Conservation (phyloP, 2,888 invertebrate genomes). For the Hypselothyrea guttata region DNA sequence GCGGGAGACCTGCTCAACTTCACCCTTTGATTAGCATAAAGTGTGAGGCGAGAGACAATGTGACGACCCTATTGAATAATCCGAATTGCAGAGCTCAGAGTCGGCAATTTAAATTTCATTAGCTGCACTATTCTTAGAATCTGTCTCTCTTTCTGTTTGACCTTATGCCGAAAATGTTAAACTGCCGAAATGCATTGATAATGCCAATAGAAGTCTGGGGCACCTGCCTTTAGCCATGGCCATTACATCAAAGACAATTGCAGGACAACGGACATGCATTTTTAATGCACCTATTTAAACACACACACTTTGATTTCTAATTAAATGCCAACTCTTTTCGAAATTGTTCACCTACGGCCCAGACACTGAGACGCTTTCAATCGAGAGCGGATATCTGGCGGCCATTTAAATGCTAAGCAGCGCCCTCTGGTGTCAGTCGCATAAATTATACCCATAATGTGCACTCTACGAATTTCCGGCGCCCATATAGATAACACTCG, state of each 20-base stretch:
- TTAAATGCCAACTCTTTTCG: conserved; percentile 68
- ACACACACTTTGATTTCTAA: conserved; percentile 65
- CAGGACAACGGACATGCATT: conserved; percentile 53
- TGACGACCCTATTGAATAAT: conserved; percentile 68
- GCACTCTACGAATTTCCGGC: conserved; percentile 69
- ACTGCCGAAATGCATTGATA: conserved; percentile 8
- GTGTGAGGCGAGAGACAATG: conserved; percentile 37
- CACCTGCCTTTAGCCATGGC: conserved; percentile 43
- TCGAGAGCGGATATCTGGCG: conserved; percentile 64
- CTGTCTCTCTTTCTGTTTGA: conserved; percentile 1
- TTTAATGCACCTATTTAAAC: conserved; percentile 43
- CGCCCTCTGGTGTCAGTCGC: conserved; percentile 51
- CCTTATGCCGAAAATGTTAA: too few species aligned
- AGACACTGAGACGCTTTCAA: conserved; percentile 42
- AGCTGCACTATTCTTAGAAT: conserved; percentile 22
- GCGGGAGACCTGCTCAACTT: conserved; percentile 44
- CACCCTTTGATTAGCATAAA: conserved; percentile 49
- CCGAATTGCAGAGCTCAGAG: conserved; percentile 18
- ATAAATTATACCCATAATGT: conserved; percentile 64
- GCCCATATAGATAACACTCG: conserved; percentile 57
- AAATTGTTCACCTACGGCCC: conserved; percentile 14
- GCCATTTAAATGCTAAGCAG: conserved; percentile 72
- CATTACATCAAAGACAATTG: conserved; percentile 36
- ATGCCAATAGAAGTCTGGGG: conserved; percentile 46
- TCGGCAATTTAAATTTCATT: conserved; percentile 58